phyloP scores from a whole-genome alignment of 2,113 vertebrate species.

The Hippopotamus amphibius region DNA sequence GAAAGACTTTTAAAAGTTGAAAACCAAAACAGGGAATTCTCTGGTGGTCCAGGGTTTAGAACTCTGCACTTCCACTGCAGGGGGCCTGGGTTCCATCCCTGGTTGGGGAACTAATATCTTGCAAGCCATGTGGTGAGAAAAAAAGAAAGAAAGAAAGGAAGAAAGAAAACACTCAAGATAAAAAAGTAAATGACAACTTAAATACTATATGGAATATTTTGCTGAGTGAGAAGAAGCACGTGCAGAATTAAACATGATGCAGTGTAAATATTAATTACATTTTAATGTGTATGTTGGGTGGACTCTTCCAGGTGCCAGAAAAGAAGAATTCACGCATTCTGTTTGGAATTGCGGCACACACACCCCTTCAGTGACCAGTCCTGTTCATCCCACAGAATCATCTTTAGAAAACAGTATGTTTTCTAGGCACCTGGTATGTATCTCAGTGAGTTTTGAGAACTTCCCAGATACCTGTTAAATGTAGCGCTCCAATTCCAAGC shows the following conservation, averaged over 20 bases:
- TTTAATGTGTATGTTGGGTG: background rate
- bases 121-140: background rate
- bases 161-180: no score
- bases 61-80: no score
- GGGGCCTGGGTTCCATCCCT: no score
- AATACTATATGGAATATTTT: background rate
- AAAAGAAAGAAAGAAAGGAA: background rate
- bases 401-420: background rate
- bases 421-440: background rate
- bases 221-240: background rate
- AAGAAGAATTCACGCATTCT: background rate
- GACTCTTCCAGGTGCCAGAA: background rate
- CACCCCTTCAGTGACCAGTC: background rate
- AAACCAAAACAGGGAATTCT: background rate
- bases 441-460: background rate
- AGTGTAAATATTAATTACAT: background rate
- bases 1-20: background rate
- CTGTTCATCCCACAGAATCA: background rate
- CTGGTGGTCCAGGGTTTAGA: no score
- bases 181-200: background rate
- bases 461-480: background rate
- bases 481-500: background rate
- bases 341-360: background rate
- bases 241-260: background rate
- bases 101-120: no score